Conservation (phyloP, 2,888 invertebrate genomes). For the Dolichopus griseipennis region DNA sequence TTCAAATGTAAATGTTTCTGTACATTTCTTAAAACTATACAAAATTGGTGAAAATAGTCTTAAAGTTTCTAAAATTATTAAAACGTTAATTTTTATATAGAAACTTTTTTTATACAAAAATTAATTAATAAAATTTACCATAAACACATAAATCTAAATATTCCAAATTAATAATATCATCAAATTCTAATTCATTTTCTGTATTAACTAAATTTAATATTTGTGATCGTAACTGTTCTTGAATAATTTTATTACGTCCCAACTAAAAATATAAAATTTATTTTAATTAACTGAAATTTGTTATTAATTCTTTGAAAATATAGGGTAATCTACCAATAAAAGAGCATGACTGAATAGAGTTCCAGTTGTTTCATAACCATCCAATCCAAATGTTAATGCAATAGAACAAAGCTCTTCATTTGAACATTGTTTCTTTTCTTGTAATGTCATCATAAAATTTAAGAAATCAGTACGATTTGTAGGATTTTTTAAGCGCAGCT, state of each 20-base stretch:
- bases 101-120: not conserved
- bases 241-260: constrained; percentile 28
- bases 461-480: constrained; percentile 35
- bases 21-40: constrained; percentile 30
- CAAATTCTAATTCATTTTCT: constrained; percentile 25
- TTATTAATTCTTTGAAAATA: not conserved
- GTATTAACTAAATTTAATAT: constrained; percentile 24
- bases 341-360: constrained; percentile 30
- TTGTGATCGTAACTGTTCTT: constrained; percentile 32
- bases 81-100: not conserved
- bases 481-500: constrained; percentile 27
- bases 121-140: constrained; percentile 26
- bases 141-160: constrained; percentile 37
- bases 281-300: not conserved
- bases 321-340: constrained; percentile 27
- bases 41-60: constrained; percentile 33
- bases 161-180: constrained; percentile 27
- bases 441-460: constrained; percentile 34
- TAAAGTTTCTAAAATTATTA: constrained; percentile 28
- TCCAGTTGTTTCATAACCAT: constrained; percentile 40
- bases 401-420: constrained; percentile 28
- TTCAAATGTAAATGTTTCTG: constrained; percentile 28
- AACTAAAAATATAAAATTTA: constrained; percentile 23
- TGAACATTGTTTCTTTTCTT: constrained; percentile 30
- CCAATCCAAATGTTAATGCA: constrained; percentile 37